These are phyloP conservation scores for Diogma glabrata DNA, from an alignment of 2,888 invertebrate genomes.

Conservation along the genomic window DNA sequence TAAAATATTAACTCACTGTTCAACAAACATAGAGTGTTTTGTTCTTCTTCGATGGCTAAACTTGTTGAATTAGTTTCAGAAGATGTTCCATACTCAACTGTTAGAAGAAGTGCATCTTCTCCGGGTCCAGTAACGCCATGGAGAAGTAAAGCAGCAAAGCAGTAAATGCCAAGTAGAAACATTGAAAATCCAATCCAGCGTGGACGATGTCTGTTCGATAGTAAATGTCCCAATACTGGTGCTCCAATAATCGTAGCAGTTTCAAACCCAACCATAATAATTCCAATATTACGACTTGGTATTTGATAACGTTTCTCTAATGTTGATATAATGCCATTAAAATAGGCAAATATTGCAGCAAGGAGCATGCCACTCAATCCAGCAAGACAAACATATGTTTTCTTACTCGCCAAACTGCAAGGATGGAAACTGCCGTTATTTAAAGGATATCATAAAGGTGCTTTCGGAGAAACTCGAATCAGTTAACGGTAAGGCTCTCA, in stretches of 20 bases:
- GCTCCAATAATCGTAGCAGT: constrained; percentile 49
- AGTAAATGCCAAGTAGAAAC: constrained; percentile 39
- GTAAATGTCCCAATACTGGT: constrained; percentile 27
- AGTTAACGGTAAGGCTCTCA: too few species aligned
- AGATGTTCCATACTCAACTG: constrained; percentile 42
- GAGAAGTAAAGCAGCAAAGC: constrained; percentile 49
- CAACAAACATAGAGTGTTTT: too few species aligned
- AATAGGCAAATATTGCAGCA: constrained; percentile 48
- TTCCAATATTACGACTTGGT: constrained; percentile 47
- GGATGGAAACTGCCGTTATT: too few species aligned
- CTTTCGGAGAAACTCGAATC: too few species aligned
- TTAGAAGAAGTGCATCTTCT: constrained; percentile 43
- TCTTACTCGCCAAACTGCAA: constrained; percentile 43
- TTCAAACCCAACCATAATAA: constrained; percentile 53
- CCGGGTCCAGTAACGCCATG: constrained; percentile 50
- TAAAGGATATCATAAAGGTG: too few species aligned
- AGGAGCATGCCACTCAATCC: constrained; percentile 48
- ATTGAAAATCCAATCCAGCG: constrained; percentile 47
- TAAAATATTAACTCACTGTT: too few species aligned
- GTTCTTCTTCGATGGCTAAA: too few species aligned
- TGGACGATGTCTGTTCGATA: constrained; percentile 39
- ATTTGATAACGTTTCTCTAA: constrained; percentile 52
- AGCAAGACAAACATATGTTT: constrained; percentile 45
- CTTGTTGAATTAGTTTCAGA: too few species aligned
- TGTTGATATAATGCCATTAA: constrained; percentile 29